Evolutionary conservation across 1,140 invertebrate species (phyloP).

Genomic region (Drosophila orena): DNA sequence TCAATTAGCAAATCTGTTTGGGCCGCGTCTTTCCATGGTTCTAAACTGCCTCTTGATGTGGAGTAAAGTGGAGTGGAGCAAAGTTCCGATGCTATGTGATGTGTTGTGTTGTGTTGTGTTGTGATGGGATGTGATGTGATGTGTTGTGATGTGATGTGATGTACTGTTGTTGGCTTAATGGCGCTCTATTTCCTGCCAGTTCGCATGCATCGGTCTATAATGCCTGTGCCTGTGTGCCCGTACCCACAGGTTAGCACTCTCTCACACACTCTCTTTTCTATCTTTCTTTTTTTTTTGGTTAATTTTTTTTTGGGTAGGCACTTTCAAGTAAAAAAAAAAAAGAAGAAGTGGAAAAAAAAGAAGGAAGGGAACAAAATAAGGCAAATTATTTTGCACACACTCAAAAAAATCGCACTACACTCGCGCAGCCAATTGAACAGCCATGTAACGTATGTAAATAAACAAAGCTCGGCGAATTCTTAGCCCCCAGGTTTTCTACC

Average conservation of each 20-base stretch:
- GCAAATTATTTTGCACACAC: conserved; percentile 12
- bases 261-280: conserved; percentile 15
- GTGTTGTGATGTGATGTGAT: conserved; percentile 5
- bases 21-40: conserved; percentile 58
- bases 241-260: conserved; percentile 31
- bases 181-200: conserved; percentile 73
- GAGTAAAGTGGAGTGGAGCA: conserved; percentile 15
- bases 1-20: conserved; percentile 75
- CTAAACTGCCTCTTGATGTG: conserved; percentile 54
- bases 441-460: conserved; percentile 70
- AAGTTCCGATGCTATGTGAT: conserved; percentile 1
- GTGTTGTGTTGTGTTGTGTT: conserved; percentile 1
- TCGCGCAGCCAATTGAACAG: conserved; percentile 62
- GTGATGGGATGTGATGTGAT: conserved; percentile 20
- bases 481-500: conserved; percentile 24
- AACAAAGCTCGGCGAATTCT: conserved; percentile 56
- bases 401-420: conserved; percentile 30
- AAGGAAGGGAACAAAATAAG: conserved; percentile 14
- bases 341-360: conserved; percentile 11
- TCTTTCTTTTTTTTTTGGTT: conserved; percentile 4
- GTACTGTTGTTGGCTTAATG: conserved; percentile 61
- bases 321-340: conserved; percentile 18
- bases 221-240: conserved; percentile 30
- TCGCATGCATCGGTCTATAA: conserved; percentile 66
- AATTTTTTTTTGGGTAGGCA: conserved; percentile 20